These are phyloP conservation scores for Dicyrtomina minuta DNA, from an alignment of 2,888 invertebrate genomes.

Conservation along the genomic window DNA sequence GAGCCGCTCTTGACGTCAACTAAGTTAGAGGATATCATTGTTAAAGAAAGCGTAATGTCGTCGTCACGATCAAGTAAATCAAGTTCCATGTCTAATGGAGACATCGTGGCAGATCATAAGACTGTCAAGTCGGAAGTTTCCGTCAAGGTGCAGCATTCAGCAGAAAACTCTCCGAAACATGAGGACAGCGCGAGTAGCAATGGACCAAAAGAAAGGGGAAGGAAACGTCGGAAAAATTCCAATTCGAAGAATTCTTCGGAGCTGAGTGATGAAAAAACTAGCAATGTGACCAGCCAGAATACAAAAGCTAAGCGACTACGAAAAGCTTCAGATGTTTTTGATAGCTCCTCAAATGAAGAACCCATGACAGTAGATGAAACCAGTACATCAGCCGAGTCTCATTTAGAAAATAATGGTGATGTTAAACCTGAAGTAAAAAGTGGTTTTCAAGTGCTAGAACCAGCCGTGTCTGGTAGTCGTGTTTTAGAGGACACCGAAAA, in stretches of 20 bases:
- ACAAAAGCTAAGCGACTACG: slow-evolving; percentile 14
- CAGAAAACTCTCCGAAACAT: not conserved
- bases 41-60: not conserved
- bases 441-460: not conserved
- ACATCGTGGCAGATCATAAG: not conserved
- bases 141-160: not conserved
- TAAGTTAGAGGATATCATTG: slow-evolving; percentile 30
- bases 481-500: slow-evolving; percentile 3
- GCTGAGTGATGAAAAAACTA: not conserved
- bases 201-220: not conserved
- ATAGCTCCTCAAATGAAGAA: slow-evolving; percentile 15
- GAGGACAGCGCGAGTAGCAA: not conserved
- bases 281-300: not conserved
- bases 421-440: not conserved
- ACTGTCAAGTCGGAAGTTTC: not conserved
- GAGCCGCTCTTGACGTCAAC: slow-evolving; percentile 42
- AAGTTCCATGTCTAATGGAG: slow-evolving; percentile 18
- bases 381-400: not conserved
- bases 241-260: slow-evolving; percentile 1
- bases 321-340: slow-evolving; percentile 8
- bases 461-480: slow-evolving; percentile 18
- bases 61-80: slow-evolving; percentile 1
- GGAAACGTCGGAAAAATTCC: slow-evolving; percentile 14
- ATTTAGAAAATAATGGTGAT: not conserved
- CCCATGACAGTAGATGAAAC: not conserved